These are phyloP conservation scores for Leptinotarsa juncta DNA, from an alignment of 2,888 invertebrate species.

Conservation along the genomic window DNA sequence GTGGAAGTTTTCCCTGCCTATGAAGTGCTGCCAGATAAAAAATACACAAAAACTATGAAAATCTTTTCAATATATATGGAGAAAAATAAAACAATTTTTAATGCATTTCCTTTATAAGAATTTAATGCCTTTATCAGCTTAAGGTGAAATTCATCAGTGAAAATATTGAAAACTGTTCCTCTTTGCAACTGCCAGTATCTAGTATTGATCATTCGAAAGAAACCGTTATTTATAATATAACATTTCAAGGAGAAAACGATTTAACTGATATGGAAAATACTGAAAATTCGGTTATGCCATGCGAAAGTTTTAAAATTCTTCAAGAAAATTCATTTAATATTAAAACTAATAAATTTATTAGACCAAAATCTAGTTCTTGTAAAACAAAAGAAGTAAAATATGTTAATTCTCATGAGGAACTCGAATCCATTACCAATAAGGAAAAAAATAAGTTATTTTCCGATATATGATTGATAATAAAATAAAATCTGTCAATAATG, in stretches of 20 bases:
- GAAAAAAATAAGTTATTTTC: background rate
- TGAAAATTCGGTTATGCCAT: background rate
- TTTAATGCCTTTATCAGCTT: no score
- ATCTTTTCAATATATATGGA: no score
- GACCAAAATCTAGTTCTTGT: background rate
- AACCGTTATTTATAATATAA: background rate
- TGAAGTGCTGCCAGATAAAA: no score
- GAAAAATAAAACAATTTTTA: no score
- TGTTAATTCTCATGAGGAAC: conserved; percentile 1
- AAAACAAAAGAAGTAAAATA: background rate
- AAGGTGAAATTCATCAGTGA: no score
- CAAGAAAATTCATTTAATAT: conserved; percentile 10
- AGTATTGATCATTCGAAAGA: background rate
- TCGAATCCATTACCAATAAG: background rate
- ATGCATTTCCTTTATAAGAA: no score
- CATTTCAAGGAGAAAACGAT: background rate
- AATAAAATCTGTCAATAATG: background rate
- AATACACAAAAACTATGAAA: no score
- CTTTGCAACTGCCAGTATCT: no score
- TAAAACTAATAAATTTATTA: background rate
- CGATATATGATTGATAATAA: no score
- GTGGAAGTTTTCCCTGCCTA: no score
- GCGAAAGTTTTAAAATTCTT: background rate
- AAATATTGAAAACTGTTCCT: no score
- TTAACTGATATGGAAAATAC: conserved; percentile 13